Evolutionary conservation across 2,797 vertebrate species (phyloP).

Genomic region (Onychomys arenicola): DNA sequence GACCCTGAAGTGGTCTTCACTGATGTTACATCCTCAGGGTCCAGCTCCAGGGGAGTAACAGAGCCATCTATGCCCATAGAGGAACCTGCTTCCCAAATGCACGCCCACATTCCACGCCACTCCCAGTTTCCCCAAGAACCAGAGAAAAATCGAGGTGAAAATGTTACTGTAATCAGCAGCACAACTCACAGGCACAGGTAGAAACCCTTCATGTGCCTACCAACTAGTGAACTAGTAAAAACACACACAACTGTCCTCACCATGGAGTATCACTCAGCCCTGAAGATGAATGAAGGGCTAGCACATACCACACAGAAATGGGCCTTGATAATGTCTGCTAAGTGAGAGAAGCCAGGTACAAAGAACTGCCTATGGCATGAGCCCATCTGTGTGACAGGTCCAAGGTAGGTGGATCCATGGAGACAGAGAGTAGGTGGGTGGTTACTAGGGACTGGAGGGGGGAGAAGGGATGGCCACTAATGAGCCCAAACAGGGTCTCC

Average conservation of each 20-base stretch:
- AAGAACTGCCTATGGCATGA: background rate
- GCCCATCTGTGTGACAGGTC: background rate
- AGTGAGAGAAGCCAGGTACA: background rate
- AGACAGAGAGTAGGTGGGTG: background rate
- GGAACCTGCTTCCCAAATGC: background rate
- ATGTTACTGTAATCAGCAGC: background rate
- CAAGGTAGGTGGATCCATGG: background rate
- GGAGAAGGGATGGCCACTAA: too few relatives aligned
- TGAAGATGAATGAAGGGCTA: background rate
- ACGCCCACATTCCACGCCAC: background rate
- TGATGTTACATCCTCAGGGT: background rate
- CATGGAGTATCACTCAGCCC: background rate
- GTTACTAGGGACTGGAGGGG: background rate
- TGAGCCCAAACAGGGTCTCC: background rate
- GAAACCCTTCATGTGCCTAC: rapidly evolving
- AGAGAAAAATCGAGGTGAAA: background rate
- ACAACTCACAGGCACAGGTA: background rate
- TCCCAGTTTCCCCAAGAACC: background rate
- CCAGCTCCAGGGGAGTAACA: background rate
- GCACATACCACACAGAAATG: background rate
- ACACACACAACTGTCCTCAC: background rate
- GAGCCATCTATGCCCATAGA: background rate
- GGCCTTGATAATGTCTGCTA: background rate
- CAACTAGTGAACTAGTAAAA: background rate
- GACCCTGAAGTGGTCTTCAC: background rate